Percentiles rank a stretch among this genome's conserved stretches.
These are phyloP conservation scores for Xestoiulus laeticollis DNA, from an alignment of 2,888 invertebrate genomes.

Conservation along the genomic window DNA sequence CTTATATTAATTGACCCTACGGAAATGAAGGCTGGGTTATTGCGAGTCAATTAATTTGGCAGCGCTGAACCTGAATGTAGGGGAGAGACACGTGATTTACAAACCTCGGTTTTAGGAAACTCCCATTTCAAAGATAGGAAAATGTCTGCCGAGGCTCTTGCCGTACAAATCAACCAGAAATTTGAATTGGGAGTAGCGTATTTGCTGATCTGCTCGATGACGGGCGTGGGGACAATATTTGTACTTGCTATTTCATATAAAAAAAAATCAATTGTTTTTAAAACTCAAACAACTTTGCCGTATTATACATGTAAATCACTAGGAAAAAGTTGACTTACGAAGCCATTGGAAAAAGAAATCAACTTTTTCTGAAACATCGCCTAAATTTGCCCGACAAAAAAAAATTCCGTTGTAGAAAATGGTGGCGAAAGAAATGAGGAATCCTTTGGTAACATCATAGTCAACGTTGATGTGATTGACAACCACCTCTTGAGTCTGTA, in stretches of 20 bases:
- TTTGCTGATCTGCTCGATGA: conserved; percentile 13
- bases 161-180: conserved; percentile 36
- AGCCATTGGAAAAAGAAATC: conserved; percentile 24
- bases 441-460: conserved; percentile 37
- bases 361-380: not conserved
- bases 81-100: no score
- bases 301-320: not conserved
- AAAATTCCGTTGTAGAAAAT: conserved; percentile 35
- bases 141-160: not conserved
- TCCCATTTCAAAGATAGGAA: conserved; percentile 34
- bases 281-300: no score
- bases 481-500: not conserved
- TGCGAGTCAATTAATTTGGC: no score
- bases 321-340: not conserved
- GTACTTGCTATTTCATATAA: not conserved
- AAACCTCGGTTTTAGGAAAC: conserved; percentile 24
- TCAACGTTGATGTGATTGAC: not conserved
- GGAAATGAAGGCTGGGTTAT: no score
- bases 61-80: no score
- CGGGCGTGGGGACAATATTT: conserved; percentile 36
- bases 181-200: not conserved
- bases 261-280: not conserved
- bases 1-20: no score
- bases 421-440: conserved; percentile 28
- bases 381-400: conserved; percentile 1